These are phyloP conservation scores for Manis pentadactyla DNA, from an alignment of 2,797 vertebrate genomes.

Conservation along the genomic window DNA sequence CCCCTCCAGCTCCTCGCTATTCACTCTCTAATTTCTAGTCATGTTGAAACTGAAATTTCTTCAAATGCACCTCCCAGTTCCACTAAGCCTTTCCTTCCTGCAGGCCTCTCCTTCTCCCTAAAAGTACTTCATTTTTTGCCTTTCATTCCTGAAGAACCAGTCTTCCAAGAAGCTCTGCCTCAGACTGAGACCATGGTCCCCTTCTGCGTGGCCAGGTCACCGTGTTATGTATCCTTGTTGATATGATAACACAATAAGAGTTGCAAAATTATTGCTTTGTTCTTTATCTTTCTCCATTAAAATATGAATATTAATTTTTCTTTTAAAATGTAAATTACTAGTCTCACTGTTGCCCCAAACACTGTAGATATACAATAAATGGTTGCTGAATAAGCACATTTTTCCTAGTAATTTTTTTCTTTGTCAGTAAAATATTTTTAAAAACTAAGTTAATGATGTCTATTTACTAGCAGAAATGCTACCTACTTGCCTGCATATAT, in stretches of 20 bases:
- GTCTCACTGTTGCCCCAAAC: neutral
- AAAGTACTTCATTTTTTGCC: neutral
- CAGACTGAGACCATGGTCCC: neutral
- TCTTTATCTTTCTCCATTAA: neutral
- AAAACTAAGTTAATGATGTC: neutral
- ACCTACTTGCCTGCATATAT: neutral
- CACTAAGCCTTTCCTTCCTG: neutral
- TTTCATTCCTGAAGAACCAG: neutral
- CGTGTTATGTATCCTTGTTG: neutral
- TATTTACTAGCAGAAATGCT: neutral
- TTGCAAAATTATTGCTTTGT: neutral
- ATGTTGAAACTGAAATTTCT: neutral
- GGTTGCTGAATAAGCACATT: neutral
- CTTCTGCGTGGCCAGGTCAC: neutral
- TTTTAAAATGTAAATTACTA: neutral
- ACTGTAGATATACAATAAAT: neutral
- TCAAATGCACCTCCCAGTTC: neutral
- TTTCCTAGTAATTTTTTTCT: neutral
- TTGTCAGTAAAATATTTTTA: neutral
- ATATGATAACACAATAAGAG: neutral
- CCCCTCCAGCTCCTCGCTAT: neutral
- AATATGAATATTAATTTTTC: neutral
- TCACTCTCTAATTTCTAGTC: neutral
- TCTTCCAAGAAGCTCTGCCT: neutral
- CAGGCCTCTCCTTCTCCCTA: neutral